Evolutionary conservation across 92 coral and sea anemone species (phyloP).

Genomic region (Nematostella vectensis): DNA sequence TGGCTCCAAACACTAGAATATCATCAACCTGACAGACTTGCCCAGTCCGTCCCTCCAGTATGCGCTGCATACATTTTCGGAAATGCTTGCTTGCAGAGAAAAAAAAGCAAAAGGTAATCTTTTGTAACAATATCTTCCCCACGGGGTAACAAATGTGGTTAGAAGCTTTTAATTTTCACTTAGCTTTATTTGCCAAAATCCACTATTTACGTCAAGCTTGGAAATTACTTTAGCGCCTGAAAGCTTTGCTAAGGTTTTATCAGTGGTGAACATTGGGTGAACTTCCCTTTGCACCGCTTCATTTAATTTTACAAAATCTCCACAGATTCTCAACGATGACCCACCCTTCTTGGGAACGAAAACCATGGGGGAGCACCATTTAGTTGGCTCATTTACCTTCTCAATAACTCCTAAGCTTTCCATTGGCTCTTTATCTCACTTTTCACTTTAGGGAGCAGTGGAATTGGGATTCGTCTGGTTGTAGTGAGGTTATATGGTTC

Average conservation of each 20-base stretch:
- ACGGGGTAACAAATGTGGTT: constrained; percentile 31
- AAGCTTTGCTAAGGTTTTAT: constrained; percentile 35
- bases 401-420: constrained; percentile 49
- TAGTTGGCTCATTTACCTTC: constrained; percentile 44
- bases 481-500: constrained; percentile 42
- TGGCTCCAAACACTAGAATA: too few relatives aligned
- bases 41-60: constrained; percentile 13
- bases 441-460: constrained; percentile 32
- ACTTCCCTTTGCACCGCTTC: constrained; percentile 26
- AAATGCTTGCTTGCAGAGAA: constrained; percentile 25
- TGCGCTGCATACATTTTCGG: constrained; percentile 19
- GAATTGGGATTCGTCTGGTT: constrained; percentile 43
- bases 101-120: constrained; percentile 23
- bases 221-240: constrained; percentile 31
- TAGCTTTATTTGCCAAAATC: constrained; percentile 36
- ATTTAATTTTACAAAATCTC: constrained; percentile 31
- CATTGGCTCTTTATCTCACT: constrained; percentile 42
- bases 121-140: constrained; percentile 17
- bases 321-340: constrained; percentile 36
- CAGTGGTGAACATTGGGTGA: constrained; percentile 35
- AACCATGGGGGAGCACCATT: constrained; percentile 53
- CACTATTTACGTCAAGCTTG: constrained; percentile 23
- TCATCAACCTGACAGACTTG: too few relatives aligned
- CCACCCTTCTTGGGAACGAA: constrained; percentile 42
- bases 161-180: constrained; percentile 14